Percentiles rank a stretch among this genome's conserved stretches.
phyloP scores from a whole-genome alignment of 2,888 invertebrate species.

The Ichneumoninae sp. region DNA sequence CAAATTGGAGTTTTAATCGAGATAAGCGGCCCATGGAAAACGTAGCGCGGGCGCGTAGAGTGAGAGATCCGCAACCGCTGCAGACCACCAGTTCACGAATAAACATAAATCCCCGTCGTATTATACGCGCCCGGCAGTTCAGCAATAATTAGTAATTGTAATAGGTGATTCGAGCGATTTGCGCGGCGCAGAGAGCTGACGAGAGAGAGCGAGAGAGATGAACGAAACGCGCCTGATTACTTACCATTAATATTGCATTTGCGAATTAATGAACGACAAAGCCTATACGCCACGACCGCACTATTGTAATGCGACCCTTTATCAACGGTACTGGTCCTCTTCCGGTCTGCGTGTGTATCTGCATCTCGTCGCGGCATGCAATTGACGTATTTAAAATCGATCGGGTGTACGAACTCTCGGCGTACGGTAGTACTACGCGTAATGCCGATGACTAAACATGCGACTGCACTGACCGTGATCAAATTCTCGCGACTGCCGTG shows the following conservation, averaged over 20 bases:
- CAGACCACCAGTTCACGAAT: slow-evolving; percentile 62
- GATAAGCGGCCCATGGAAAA: slow-evolving; percentile 66
- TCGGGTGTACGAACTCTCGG: slow-evolving; percentile 61
- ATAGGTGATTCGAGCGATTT: slow-evolving; percentile 73
- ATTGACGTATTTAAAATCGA: slow-evolving; percentile 79
- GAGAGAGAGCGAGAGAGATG: slow-evolving; percentile 37
- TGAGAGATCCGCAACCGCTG: slow-evolving; percentile 61
- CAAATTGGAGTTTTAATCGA: slow-evolving; percentile 67
- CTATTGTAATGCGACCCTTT: slow-evolving; percentile 73
- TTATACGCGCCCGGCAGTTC: slow-evolving; percentile 66
- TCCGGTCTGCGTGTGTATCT: slow-evolving; percentile 53
- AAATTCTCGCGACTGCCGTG: slow-evolving; percentile 35
- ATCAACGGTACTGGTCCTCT: slow-evolving; percentile 57
- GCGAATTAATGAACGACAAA: slow-evolving; percentile 82
- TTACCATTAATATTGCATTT: slow-evolving; percentile 82
- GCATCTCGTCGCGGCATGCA: slow-evolving; percentile 61
- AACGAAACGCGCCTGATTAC: slow-evolving; percentile 77
- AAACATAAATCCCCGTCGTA: slow-evolving; percentile 67
- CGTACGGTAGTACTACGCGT: slow-evolving; percentile 51
- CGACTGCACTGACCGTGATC: slow-evolving; percentile 45
- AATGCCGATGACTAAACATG: slow-evolving; percentile 64
- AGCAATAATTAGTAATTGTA: slow-evolving; percentile 81
- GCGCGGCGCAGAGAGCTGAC: slow-evolving; percentile 42
- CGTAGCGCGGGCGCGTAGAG: slow-evolving; percentile 39
- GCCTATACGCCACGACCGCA: slow-evolving; percentile 67